Evolutionary conservation across 2,888 invertebrate species (phyloP).

Genomic region (Drosophila aldrichi): DNA sequence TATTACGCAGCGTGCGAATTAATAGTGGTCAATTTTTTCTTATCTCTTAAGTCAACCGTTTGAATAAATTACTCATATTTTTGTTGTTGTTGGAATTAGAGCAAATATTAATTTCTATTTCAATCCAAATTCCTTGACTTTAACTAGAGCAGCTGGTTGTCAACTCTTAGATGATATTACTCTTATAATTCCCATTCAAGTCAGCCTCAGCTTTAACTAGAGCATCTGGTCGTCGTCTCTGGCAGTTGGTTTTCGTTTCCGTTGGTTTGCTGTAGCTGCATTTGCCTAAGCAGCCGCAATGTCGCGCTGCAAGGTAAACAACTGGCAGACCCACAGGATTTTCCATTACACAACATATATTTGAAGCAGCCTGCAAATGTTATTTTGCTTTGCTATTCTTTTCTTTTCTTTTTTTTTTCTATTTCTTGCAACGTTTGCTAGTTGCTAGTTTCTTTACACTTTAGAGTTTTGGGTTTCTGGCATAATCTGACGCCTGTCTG

Average conservation of each 20-base stretch:
- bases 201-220: slow-evolving; percentile 14
- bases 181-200: background rate
- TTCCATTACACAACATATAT: slow-evolving; percentile 20
- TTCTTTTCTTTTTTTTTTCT: background rate
- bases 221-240: slow-evolving; percentile 31
- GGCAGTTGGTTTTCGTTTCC: no score
- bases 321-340: slow-evolving; percentile 26
- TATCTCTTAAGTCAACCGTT: no score
- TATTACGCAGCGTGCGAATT: no score
- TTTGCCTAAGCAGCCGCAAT: slow-evolving; percentile 52
- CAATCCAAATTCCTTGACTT: no score
- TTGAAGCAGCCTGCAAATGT: slow-evolving; percentile 27
- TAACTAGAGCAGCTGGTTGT: slow-evolving; percentile 28
- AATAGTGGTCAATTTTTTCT: no score
- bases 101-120: no score
- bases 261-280: slow-evolving; percentile 22
- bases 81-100: no score
- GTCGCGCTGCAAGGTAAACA: slow-evolving; percentile 64
- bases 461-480: slow-evolving; percentile 23
- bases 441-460: slow-evolving; percentile 22
- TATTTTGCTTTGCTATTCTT: background rate
- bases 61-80: no score
- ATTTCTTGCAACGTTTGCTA: slow-evolving; percentile 17
- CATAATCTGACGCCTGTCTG: slow-evolving; percentile 62
- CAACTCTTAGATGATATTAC: slow-evolving; percentile 7